A percentile compares a stretch with the other conserved stretches of the same genome.
Evolutionary conservation across 2,888 invertebrate species (phyloP).

Genomic region (Philhelius pedissequus): DNA sequence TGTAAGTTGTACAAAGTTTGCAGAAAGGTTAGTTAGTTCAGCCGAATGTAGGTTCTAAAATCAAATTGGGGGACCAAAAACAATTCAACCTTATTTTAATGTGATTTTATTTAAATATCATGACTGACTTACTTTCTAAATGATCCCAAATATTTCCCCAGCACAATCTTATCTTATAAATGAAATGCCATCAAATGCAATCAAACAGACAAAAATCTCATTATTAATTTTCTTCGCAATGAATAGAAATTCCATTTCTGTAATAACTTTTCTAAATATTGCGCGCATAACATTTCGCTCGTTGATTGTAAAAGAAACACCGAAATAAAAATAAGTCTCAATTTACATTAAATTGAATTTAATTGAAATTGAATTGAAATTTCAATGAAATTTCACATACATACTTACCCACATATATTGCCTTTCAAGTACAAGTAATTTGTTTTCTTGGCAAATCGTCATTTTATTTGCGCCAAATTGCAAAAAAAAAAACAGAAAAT

Average conservation of each 20-base stretch:
- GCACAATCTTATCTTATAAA: too few species aligned
- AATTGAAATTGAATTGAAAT: conserved; percentile 44
- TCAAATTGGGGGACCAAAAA: too few species aligned
- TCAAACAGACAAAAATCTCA: not conserved
- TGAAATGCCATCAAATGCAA: too few species aligned
- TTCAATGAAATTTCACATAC: not conserved
- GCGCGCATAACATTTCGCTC: too few species aligned
- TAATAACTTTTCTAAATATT: not conserved
- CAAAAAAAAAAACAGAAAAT: not conserved
- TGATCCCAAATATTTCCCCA: too few species aligned
- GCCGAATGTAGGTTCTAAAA: too few species aligned
- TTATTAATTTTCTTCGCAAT: not conserved
- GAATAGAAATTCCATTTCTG: not conserved
- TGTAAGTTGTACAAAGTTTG: too few species aligned
- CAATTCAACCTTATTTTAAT: too few species aligned
- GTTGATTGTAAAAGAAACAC: not conserved
- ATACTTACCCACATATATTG: conserved; percentile 10
- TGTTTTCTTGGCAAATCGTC: conserved; percentile 42
- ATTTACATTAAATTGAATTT: conserved; percentile 37
- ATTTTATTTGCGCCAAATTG: conserved; percentile 16
- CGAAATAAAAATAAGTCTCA: not conserved
- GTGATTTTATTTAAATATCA: too few species aligned
- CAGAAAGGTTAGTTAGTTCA: too few species aligned
- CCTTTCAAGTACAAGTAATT: conserved; percentile 15
- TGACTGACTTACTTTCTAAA: too few species aligned